A percentile compares a stretch with the other conserved stretches of the same genome.
phyloP scores from a whole-genome alignment of 2,113 vertebrate genomes.

The Podilymbus podiceps region DNA sequence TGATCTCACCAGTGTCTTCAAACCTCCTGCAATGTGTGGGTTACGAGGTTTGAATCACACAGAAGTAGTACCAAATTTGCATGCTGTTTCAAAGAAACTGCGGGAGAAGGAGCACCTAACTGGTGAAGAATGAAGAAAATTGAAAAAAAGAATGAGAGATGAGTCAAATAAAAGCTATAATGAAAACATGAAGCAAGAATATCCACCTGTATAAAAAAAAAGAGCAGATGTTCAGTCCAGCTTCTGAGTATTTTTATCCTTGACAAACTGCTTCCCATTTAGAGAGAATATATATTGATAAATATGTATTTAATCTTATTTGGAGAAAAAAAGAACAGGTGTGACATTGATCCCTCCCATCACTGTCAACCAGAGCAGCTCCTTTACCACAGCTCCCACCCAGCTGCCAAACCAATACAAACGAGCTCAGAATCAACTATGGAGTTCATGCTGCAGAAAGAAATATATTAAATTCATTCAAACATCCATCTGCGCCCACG shows the following conservation, averaged over 20 bases:
- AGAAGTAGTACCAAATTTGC: background rate
- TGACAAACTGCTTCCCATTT: background rate
- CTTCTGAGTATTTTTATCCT: background rate
- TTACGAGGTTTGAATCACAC: slow-evolving; percentile 51
- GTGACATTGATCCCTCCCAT: background rate
- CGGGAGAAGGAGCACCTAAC: background rate
- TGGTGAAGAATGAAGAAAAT: background rate
- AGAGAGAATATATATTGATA: background rate
- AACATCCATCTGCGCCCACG: background rate
- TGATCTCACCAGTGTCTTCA: slow-evolving; percentile 53
- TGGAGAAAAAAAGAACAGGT: background rate
- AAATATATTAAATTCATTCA: background rate
- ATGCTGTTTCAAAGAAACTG: background rate
- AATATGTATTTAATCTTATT: background rate
- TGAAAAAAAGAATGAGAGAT: background rate
- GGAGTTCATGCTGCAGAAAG: background rate
- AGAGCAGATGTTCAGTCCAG: background rate
- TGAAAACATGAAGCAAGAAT: background rate
- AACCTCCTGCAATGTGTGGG: slow-evolving; percentile 44
- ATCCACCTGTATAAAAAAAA: background rate
- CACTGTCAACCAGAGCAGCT: background rate
- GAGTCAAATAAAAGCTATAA: background rate
- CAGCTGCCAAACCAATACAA: background rate
- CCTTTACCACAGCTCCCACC: background rate
- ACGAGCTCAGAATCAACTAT: background rate